These are phyloP conservation scores for Archocentrus centrarchus DNA, from an alignment of 2,113 vertebrate species.

Conservation along the genomic window DNA sequence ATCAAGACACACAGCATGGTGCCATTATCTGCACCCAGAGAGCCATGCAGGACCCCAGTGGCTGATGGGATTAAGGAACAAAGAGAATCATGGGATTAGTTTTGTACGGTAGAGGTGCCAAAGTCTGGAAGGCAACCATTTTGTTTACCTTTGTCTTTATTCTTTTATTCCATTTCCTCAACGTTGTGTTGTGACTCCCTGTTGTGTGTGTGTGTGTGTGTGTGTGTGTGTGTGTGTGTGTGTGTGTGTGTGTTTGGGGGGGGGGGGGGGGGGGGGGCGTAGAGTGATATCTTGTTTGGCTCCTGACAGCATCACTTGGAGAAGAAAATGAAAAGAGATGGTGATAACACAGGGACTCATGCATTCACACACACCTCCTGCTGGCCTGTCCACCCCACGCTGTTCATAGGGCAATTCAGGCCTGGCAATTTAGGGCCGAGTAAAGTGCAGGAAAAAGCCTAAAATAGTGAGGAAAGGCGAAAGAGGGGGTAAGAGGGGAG, in stretches of 20 bases:
- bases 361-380: slow-evolving; percentile 67
- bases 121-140: slow-evolving; percentile 67
- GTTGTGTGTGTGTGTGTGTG: not conserved
- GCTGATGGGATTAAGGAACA: slow-evolving; percentile 73
- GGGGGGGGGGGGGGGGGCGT: slow-evolving; percentile 1
- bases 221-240: too few relatives aligned
- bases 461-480: slow-evolving; percentile 62
- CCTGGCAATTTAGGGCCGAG: slow-evolving; percentile 78
- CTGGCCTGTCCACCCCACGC: slow-evolving; percentile 77
- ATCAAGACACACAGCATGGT: slow-evolving; percentile 64
- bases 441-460: slow-evolving; percentile 73
- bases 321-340: slow-evolving; percentile 81
- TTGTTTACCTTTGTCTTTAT: slow-evolving; percentile 73
- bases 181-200: slow-evolving; percentile 61
- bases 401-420: slow-evolving; percentile 79
- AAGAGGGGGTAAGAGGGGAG: slow-evolving; percentile 8
- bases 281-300: slow-evolving; percentile 82
- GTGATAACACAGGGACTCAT: slow-evolving; percentile 72
- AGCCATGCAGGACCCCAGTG: slow-evolving; percentile 49
- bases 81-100: slow-evolving; percentile 74
- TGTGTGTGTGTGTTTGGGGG: not conserved
- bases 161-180: slow-evolving; percentile 68
- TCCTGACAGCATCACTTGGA: slow-evolving; percentile 78
- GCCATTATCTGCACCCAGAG: slow-evolving; percentile 68
- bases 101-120: slow-evolving; percentile 25